phyloP scores from a whole-genome alignment of 2,113 vertebrate species.

The Rhea americana region DNA sequence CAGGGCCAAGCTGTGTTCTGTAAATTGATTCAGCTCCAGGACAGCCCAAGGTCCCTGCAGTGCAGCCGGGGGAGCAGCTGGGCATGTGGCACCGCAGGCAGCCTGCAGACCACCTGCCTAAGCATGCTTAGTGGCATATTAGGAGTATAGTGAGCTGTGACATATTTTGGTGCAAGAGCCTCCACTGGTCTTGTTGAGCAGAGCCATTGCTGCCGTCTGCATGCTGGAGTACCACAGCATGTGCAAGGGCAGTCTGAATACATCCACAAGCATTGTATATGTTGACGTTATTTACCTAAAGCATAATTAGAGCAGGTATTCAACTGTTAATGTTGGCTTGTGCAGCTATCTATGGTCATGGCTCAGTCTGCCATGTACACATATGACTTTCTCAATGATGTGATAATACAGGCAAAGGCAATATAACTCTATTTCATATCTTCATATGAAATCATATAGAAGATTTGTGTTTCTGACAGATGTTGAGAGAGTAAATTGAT shows the following conservation, averaged over 20 bases:
- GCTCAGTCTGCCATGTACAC: background rate
- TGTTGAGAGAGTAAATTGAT: background rate
- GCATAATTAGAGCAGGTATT: background rate
- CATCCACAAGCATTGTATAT: background rate
- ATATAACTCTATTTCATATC: background rate
- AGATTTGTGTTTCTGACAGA: background rate
- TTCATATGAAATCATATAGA: background rate
- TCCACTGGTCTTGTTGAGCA: background rate
- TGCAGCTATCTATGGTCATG: background rate
- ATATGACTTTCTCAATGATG: background rate
- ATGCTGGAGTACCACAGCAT: background rate
- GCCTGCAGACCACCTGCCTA: background rate
- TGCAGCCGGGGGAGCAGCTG: background rate
- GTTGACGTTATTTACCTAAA: background rate
- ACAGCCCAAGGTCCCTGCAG: background rate
- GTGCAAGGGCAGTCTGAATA: background rate
- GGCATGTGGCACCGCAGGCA: background rate
- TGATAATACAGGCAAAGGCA: background rate
- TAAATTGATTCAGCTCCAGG: background rate
- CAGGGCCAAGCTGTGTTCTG: background rate
- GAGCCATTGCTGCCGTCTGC: background rate
- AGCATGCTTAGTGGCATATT: background rate
- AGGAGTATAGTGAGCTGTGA: background rate
- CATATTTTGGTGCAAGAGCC: background rate
- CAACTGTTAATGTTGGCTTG: background rate